Evolutionary conservation across 2,113 vertebrate species (phyloP), one percentile per base, ranked within the genome.

Genomic region (Cyanistes caeruleus): DNA sequence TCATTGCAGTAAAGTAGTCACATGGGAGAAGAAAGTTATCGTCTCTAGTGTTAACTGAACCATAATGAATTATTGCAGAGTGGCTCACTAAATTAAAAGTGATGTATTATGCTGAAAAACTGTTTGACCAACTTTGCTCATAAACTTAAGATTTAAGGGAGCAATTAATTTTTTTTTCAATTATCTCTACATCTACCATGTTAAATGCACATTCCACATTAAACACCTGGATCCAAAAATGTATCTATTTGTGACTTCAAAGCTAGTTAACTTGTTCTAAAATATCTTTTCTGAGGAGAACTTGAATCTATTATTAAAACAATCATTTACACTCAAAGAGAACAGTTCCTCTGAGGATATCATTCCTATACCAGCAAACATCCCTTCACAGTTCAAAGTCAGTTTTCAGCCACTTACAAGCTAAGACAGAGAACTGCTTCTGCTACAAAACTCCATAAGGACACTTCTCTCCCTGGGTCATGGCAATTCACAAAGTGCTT

Each of bases 251-350:
- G 39, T 67, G 67, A 62, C 59, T 92, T 93, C 88, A 93, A 95
- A 91, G 52, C 15, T 76, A 72, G 39, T n/a, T 85, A 94, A 79
- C 30, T 69, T 93, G 46, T 63, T 91, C 20, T 63, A 63, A 95
- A 83, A 67, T 89, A 67, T 23, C 3, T 65, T 67, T 90, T 70
- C 59, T 52, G 63, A 86, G 52, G 27, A 94, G 72, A 90, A 67
- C 48, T 67, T 63, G 21, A 73, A 96, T 93, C 46, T 83, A 72
- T 90, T 93, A 90, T 92, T 95, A 83, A 95, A 95, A 74, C 39
- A 67, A 60, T 70, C 17, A 59, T 94, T 94, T 72, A 44, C 52
- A n/a, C 10, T 94, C 51, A 80, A 85, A 79, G 72, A 90, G 65
- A 90, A 59, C 59, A 49, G 30, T 15, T 88, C 59, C 82, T 88